phyloP scores from a whole-genome alignment of 2,888 invertebrate species.

The Athetis lepigone region DNA sequence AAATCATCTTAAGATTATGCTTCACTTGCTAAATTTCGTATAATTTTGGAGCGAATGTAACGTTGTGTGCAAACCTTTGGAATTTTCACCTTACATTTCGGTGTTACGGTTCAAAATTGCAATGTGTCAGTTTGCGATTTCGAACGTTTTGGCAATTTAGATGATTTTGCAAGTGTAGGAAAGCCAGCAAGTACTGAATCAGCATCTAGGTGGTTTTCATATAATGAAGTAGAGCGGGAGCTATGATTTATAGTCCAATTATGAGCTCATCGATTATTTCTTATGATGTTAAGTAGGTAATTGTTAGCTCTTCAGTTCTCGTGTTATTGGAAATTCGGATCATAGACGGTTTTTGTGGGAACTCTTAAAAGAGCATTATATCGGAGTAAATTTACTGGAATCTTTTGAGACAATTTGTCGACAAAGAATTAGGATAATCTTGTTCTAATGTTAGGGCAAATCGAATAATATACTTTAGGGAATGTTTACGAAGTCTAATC shows the following conservation, averaged over 20 bases:
- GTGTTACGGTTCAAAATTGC: conserved; percentile 63
- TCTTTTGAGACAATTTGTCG: background rate
- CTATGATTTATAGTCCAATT: conserved; percentile 88
- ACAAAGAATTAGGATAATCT: background rate
- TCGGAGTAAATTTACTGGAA: background rate
- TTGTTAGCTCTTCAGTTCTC: conserved; percentile 35
- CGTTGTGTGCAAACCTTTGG: conserved; percentile 59
- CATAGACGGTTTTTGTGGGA: background rate
- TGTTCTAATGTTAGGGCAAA: no score
- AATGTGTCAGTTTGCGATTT: conserved; percentile 48
- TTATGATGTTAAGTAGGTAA: conserved; percentile 67
- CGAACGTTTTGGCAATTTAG: conserved; percentile 61
- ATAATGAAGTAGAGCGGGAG: conserved; percentile 80
- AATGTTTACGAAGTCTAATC: no score
- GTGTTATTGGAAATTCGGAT: conserved; percentile 16
- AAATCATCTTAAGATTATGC: conserved; percentile 90
- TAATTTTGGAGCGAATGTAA: conserved; percentile 71
- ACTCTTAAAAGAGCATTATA: background rate
- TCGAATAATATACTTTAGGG: no score
- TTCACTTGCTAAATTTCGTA: conserved; percentile 82
- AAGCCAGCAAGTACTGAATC: conserved; percentile 85
- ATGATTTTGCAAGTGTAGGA: conserved; percentile 81
- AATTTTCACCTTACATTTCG: conserved; percentile 61
- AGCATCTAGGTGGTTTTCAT: conserved; percentile 83
- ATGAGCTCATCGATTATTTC: conserved; percentile 80